Conservation (phyloP, 2,113 vertebrate species). For the Chaenogobius annularis region DNA sequence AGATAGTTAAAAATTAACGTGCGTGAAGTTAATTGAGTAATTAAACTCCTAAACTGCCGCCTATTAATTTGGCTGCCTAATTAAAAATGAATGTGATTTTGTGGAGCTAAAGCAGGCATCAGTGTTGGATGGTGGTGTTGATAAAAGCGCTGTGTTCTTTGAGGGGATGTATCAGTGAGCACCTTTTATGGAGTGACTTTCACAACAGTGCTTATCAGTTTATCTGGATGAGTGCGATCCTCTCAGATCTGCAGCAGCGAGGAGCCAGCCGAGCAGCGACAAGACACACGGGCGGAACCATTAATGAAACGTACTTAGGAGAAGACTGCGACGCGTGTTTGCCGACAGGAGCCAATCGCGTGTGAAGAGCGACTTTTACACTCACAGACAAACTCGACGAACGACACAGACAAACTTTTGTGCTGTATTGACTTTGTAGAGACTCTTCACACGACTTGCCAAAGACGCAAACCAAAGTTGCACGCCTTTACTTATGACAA, state of each 20-base stretch:
- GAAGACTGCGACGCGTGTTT: not conserved
- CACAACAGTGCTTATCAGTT: conserved; percentile 37
- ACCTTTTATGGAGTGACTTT: conserved; percentile 72
- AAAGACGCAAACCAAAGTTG: not conserved
- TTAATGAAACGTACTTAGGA: conserved; percentile 15
- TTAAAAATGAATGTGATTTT: conserved; percentile 99
- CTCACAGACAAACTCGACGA: not conserved
- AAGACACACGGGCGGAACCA: conserved; percentile 23
- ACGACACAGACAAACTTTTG: not conserved
- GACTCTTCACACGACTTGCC: not conserved
- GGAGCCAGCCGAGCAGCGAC: conserved; percentile 27
- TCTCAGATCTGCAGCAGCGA: conserved; percentile 25
- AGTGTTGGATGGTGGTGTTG: conserved; percentile 93
- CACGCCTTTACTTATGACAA: not conserved
- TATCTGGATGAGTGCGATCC: conserved; percentile 55
- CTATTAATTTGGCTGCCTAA: conserved; percentile 99
- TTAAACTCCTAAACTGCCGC: conserved; percentile 99
- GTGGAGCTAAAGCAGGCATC: conserved; percentile 98
- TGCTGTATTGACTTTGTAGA: not conserved
- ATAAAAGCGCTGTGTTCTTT: conserved; percentile 78
- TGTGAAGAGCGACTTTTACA: conserved; percentile 8
- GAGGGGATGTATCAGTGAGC: conserved; percentile 75
- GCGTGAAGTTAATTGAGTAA: conserved; percentile 99
- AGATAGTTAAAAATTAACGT: conserved; percentile 99
- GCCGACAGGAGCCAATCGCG: conserved; percentile 2